Base-by-base conservation (phyloP, 2,888 invertebrate genomes). In the Acleris cristana region DNA sequence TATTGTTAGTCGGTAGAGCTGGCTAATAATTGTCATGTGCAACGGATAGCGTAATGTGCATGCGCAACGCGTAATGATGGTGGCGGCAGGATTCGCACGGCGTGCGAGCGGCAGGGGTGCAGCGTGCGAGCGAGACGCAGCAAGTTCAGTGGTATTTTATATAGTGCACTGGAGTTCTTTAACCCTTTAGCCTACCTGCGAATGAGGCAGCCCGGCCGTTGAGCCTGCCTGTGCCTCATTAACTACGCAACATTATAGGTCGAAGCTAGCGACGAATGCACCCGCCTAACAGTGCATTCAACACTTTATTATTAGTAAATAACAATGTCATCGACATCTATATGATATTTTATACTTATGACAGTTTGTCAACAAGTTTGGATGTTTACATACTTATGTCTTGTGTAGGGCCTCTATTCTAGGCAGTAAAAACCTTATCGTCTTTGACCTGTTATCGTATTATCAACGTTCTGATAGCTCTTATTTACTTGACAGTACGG, bases 161-260 rank as follows among this genome's bases (percentile, higher is more conserved):
- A 90, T 92, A 92, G 91, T 92, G 90, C 92, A 93, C 81, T 79
- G 80, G 86, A 91, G 92, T 93, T 93, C 93, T 87, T 92, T 92
- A 91, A 91, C 91, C 93, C 90, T 90, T 89, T 93, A 93, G 92
- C 93, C 93, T 93, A 93, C 92, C 93, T 91, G 90, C 90, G 90
- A 90, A 89, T 89, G 91, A 91, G 93, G 92, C 89, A 83, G 88
- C 81, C 78, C 86, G 93, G 93, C 88, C 93, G 87, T 89, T 92
- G 93, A 93, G 92, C 93, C 91, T 91, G 85, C 85, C 85, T 87
- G 83, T 83, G 86, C 88, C 79, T 86, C 85, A 89, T 87, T 86
- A 82, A 83, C 82, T 87, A 89, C 89, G 87, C 89, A 89, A 84
- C 88, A 90, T 90, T 89, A 89, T 92, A 90, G 92, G 91, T 92